These are phyloP conservation scores for Dioctria rufipes DNA, from an alignment of 2,888 invertebrate genomes.

Conservation along the genomic window DNA sequence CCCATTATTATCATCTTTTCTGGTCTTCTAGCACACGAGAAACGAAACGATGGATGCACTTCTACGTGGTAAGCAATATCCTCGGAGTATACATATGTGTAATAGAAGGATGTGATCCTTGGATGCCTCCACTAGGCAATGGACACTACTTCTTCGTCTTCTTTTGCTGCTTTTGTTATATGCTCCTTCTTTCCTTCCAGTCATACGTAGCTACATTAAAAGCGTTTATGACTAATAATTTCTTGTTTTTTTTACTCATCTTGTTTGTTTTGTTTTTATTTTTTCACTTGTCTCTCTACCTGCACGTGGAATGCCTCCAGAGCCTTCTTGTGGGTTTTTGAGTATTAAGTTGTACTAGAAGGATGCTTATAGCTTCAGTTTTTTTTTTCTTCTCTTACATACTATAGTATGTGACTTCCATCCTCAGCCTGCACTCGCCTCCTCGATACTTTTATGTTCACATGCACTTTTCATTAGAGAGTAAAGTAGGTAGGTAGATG, in stretches of 20 bases:
- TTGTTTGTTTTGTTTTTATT: constrained; percentile 37
- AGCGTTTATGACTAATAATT: constrained; percentile 50
- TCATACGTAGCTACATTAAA: constrained; percentile 28
- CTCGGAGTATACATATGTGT: not conserved
- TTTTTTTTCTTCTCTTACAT: not conserved
- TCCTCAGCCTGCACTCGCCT: not conserved
- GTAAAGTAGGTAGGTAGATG: constrained; percentile 47
- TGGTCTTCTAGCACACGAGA: constrained; percentile 17
- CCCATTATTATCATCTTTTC: not conserved
- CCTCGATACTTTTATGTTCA: not conserved
- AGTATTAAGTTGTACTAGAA: not conserved
- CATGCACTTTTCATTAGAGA: constrained; percentile 46
- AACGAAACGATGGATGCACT: constrained; percentile 23
- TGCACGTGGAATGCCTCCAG: not conserved
- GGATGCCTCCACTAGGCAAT: constrained; percentile 21
- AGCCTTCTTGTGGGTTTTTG: constrained; percentile 47
- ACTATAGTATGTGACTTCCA: not conserved
- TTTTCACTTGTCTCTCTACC: constrained; percentile 43
- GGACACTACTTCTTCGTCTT: constrained; percentile 29
- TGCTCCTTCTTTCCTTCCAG: constrained; percentile 14
- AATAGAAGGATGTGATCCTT: not conserved
- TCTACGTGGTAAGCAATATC: constrained; percentile 25
- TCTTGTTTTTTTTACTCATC: constrained; percentile 38
- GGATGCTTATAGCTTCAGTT: not conserved
- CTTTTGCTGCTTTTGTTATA: not conserved